phyloP scores from a whole-genome alignment of 1,140 invertebrate species.

The Berghia stephanieae region DNA sequence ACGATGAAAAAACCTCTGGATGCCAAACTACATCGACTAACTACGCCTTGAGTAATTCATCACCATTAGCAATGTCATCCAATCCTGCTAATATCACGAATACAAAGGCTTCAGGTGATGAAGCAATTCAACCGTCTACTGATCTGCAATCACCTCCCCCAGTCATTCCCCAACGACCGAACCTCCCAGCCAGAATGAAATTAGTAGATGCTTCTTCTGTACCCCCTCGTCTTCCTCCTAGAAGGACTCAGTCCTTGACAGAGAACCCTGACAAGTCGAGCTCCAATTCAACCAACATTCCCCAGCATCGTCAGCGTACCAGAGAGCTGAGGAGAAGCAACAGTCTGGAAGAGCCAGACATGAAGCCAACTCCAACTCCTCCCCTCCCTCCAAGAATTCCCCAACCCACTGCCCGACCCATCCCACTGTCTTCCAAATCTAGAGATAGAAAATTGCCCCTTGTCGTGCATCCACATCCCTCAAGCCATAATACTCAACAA shows the following conservation, averaged over 20 bases:
- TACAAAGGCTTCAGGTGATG: no score
- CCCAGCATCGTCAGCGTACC: neutral
- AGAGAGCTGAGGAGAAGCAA: neutral
- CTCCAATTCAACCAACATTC: neutral
- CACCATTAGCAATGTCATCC: no score
- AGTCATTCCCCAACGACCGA: no score
- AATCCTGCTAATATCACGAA: no score
- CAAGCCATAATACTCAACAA: neutral
- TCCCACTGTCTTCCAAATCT: slow-evolving; percentile 72
- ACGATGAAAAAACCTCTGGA: no score
- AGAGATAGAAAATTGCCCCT: slow-evolving; percentile 87
- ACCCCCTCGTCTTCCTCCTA: slow-evolving; percentile 18
- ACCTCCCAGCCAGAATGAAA: neutral
- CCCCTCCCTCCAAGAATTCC: slow-evolving; percentile 86
- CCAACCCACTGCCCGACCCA: slow-evolving; percentile 72
- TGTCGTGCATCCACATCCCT: slow-evolving; percentile 20
- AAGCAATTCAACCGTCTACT: no score
- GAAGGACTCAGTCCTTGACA: slow-evolving; percentile 16
- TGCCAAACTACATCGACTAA: no score
- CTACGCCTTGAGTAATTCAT: no score
- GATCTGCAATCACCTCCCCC: no score
- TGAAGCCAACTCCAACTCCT: slow-evolving; percentile 45
- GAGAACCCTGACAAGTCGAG: slow-evolving; percentile 19
- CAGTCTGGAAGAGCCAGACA: neutral
- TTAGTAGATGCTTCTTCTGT: neutral